A percentile compares a stretch with the other conserved stretches of the same genome.
These are phyloP conservation scores for Pelecanus crispus DNA, from an alignment of 2,113 vertebrate species.

Conservation along the genomic window DNA sequence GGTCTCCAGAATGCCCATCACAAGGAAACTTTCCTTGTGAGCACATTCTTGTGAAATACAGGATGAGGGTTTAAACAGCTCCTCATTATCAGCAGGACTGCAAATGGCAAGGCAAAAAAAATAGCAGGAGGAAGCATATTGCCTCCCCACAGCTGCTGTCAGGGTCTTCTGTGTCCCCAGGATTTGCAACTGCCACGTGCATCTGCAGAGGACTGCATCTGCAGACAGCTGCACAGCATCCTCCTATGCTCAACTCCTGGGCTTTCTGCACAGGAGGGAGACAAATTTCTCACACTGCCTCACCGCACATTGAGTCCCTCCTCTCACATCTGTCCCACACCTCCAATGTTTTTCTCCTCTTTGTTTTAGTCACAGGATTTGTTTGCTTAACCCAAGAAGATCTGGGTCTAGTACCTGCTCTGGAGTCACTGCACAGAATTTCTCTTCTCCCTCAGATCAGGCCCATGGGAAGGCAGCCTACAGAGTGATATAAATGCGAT, in stretches of 20 bases:
- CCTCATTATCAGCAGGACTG: neutral
- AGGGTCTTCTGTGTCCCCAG: neutral
- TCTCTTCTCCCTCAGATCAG: neutral
- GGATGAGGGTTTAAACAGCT: neutral
- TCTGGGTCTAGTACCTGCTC: neutral
- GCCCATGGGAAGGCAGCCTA: neutral
- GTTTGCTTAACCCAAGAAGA: neutral
- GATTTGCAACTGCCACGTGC: neutral
- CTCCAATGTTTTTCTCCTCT: neutral
- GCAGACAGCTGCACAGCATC: neutral
- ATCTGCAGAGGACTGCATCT: neutral
- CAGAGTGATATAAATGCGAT: neutral
- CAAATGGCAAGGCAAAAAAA: neutral
- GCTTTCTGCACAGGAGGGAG: neutral
- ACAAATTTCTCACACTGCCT: neutral
- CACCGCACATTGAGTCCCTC: neutral
- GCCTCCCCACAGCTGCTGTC: neutral
- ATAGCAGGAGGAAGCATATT: neutral
- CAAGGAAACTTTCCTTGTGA: neutral
- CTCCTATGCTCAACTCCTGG: neutral
- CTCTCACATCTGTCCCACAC: neutral
- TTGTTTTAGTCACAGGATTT: neutral
- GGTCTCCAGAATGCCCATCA: neutral
- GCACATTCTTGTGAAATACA: neutral
- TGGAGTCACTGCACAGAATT: neutral